phyloP scores from a whole-genome alignment of 2,888 invertebrate species.

The Ichneumon xanthorius region DNA sequence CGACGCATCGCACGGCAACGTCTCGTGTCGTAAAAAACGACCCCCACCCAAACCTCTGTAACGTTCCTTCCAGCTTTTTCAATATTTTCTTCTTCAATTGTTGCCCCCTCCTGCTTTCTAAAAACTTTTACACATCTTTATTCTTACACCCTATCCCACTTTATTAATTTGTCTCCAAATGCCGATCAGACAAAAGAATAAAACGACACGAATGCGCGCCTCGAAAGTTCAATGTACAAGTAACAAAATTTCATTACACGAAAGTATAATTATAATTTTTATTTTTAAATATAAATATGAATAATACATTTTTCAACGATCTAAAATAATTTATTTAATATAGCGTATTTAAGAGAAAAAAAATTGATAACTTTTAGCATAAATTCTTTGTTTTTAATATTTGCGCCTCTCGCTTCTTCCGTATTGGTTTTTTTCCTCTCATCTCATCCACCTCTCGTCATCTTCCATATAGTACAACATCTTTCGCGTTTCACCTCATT shows the following conservation, averaged over 20 bases:
- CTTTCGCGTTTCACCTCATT: conserved; percentile 35
- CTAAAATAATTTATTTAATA: no score
- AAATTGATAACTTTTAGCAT: not conserved
- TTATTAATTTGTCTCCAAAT: not conserved
- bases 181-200: not conserved
- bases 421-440: not conserved
- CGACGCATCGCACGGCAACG: conserved; percentile 29
- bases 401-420: not conserved
- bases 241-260: not conserved
- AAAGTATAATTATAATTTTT: not conserved
- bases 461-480: not conserved
- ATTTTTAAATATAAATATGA: no score
- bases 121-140: not conserved
- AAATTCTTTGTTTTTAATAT: not conserved
- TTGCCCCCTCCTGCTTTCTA: not conserved
- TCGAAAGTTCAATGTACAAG: not conserved
- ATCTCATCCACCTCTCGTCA: conserved; percentile 10
- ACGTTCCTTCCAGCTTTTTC: not conserved
- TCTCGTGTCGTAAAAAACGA: not conserved
- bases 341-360: no score
- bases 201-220: not conserved
- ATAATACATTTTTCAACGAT: no score
- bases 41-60: not conserved
- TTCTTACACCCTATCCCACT: not conserved
- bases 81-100: not conserved